Base-by-base conservation (phyloP, 2,888 invertebrate species). In the Trichacis sp. region DNA sequence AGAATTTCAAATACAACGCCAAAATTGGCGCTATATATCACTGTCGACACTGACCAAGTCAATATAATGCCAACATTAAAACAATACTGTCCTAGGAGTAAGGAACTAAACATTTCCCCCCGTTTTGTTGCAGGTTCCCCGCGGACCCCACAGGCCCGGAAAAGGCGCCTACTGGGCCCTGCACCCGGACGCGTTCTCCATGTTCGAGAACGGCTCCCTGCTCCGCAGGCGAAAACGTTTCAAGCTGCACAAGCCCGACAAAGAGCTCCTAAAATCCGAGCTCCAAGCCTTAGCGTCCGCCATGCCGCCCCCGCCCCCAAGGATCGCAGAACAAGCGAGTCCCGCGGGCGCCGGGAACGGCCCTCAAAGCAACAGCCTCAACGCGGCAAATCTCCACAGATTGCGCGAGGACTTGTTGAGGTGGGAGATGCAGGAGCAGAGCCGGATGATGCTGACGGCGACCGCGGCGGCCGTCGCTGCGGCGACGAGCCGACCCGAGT, bases 151-250 rank as follows among this genome's bases (percentile, higher is more conserved):
- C 84, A 85, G 92, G 38, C 93, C 93, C 0, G 93, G 93, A 38
- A 93, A 93, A 85, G 93, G 93, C n/a, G 92, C 92, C 36, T 93
- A 92, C 82, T 94, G 93, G 93, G 92, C 93, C 0, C 86, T 93
- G 43, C 93, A 93, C 79, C 93, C 93, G 8, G 89, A 90, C 47
- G 92, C 92, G 24, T 88, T 92, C 64, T 91, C 92, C 79, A 94
- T 94, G 93, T 94, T 94, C 85, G 93, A 96, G 82, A 96, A 96
- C 84, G 96, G 96, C 17, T 92, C 92, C 51, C 88, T 94, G 61
- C 86, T 94, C 29, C 86, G 94, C 20, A 87, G 94, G 42, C 87
- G 94, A 65, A 94, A 94, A 82, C 87, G 94, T 3, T 94, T 95
- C 86, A 95, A 95, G 87, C 86, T 94, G 46, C 89, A 90, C 78